Evolutionary conservation across 2,888 invertebrate species (phyloP).

Genomic region (Drosophila ochracea): DNA sequence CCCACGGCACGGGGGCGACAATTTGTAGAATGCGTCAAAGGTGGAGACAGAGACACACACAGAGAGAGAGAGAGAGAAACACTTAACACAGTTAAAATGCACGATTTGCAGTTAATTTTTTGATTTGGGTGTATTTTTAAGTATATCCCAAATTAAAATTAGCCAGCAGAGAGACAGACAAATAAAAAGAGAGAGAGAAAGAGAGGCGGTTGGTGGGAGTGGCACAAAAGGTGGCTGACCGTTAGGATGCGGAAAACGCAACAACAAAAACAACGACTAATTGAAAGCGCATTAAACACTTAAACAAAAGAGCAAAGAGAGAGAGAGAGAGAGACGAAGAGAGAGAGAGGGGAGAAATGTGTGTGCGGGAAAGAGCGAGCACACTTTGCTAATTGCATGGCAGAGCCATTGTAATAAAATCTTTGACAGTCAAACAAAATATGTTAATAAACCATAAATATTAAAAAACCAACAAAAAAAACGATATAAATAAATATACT

Average conservation of each 20-base stretch:
- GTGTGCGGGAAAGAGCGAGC: slow-evolving; percentile 1
- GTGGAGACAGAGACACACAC: neutral
- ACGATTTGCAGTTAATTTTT: slow-evolving; percentile 35
- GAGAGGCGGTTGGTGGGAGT: slow-evolving; percentile 60
- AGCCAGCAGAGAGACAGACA: slow-evolving; percentile 33
- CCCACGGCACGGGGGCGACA: neutral
- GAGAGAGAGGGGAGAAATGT: neutral
- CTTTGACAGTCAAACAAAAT: slow-evolving; percentile 53
- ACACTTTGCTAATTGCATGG: slow-evolving; percentile 14
- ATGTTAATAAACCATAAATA: slow-evolving; percentile 76
- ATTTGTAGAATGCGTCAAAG: neutral
- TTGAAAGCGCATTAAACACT: slow-evolving; percentile 42
- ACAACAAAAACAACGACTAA: slow-evolving; percentile 24
- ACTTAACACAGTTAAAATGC: slow-evolving; percentile 61
- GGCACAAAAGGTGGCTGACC: slow-evolving; percentile 63
- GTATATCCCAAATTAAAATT: slow-evolving; percentile 29
- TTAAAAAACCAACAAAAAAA: slow-evolving; percentile 33
- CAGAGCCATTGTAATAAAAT: slow-evolving; percentile 47
- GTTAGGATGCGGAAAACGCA: slow-evolving; percentile 67
- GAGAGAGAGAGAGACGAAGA: neutral
- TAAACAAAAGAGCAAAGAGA: neutral
- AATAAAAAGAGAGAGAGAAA: neutral
- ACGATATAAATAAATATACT: slow-evolving; percentile 57
- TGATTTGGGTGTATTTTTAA: slow-evolving; percentile 42
- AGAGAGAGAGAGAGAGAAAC: slow-evolving; percentile 6